Base-by-base conservation (phyloP, 1,140 invertebrate genomes). In the Portunus trituberculatus region DNA sequence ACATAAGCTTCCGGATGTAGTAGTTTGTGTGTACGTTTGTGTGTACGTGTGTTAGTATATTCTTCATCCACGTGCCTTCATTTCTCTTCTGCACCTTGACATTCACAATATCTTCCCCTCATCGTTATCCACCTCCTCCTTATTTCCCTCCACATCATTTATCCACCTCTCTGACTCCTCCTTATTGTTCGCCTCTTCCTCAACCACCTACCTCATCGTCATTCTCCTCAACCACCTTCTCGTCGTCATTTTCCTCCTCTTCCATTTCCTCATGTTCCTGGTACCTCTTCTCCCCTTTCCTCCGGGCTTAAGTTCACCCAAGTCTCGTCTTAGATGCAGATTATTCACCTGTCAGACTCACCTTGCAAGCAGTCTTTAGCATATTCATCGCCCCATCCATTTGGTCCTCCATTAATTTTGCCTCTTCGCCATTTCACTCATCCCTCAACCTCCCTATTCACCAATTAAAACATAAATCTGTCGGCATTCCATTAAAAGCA, bases 11-110 rank as follows among this genome's bases (percentile, higher is more conserved):
- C n/a, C 39, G 28, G 28, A 31, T 88, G 86, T 88, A 31, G 6
- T n/a, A 31, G 86, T 88, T 4, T 88, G 29, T 32, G 86, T 32
- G 86, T 88, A 31, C 39, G 86, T 88, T n/a, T 88, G 86, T 88
- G 86, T 88, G 86, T 88, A 31, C 32, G 28, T 32, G 31, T 88
- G 86, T 39, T n/a, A 2, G 39, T 39, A 39, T 39, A 39, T 39
- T 39, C 39, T 6, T 39, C 6, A 1, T 39, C 39, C 39, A 39
- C 39, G 6, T 39, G 39, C 39, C 39, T 1, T 6, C 39, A 39
- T 39, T 6, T 39, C 6, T 39, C 1, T 39, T 39, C 39, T 39
- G 6, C 1, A 6, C 39, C 39, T 39, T 6, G 39, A 39, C 39
- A 2, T 39, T 6, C 39, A 39, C 39, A 39, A 39, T 39, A 39